Conservation (phyloP, 2,797 vertebrate species). For the Synaphobranchus kaupii region DNA sequence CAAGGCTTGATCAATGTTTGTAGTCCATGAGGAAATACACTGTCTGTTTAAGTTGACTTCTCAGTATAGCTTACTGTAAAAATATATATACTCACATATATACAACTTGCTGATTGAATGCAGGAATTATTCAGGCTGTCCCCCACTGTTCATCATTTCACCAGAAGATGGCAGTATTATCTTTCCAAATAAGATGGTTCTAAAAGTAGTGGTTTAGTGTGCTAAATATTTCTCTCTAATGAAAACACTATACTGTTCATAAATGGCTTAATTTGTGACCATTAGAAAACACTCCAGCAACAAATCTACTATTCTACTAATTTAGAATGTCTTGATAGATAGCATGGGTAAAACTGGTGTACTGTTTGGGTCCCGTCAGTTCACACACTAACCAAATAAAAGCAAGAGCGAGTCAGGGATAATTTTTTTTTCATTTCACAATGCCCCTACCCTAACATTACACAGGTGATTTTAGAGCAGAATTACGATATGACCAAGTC, state of each 20-base stretch:
- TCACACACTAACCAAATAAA: not conserved
- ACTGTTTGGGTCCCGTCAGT: not conserved
- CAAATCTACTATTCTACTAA: not conserved
- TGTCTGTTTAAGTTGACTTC: not conserved
- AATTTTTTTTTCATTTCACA: not conserved
- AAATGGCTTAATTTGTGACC: not conserved
- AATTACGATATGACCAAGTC: not conserved
- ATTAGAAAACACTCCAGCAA: not conserved
- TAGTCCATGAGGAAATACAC: not conserved
- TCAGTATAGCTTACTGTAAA: not conserved
- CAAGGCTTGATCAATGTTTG: not conserved
- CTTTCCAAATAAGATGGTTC: slow-evolving; percentile 6
- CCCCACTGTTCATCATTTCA: slow-evolving; percentile 3
- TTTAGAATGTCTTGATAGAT: not conserved
- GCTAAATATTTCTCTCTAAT: not conserved
- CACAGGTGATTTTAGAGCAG: not conserved
- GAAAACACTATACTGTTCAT: not conserved
- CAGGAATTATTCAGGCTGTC: no score
- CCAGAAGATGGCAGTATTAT: slow-evolving; percentile 37
- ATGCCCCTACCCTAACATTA: not conserved
- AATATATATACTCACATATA: not conserved
- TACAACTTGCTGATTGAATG: not conserved
- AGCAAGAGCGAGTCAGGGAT: not conserved
- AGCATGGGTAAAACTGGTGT: not conserved
- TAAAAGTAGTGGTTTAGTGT: not conserved